Percentiles rank a stretch among this genome's conserved stretches.
Evolutionary conservation across 2,797 vertebrate genomes (phyloP).

Genomic region (Sphenodon punctatus): DNA sequence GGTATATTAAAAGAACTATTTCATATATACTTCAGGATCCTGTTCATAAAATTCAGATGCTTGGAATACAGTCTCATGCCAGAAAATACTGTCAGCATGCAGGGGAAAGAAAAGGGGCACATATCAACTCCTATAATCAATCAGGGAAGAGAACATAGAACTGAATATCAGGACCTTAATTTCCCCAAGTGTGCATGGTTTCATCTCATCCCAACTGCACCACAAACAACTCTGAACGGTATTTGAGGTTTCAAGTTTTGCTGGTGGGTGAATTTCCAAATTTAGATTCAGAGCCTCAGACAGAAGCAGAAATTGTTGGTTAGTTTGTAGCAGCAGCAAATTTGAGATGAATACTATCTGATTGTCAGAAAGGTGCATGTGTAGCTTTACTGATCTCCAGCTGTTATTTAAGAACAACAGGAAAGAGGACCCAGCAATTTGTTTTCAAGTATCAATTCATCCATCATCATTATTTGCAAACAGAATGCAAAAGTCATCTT

Average conservation of each 20-base stretch:
- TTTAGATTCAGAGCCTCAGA: too few relatives aligned
- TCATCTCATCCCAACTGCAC: not conserved
- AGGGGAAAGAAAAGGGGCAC: not conserved
- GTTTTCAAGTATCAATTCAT: not conserved
- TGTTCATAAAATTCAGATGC: slow-evolving; percentile 63
- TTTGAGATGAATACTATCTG: not conserved
- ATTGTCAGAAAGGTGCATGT: not conserved
- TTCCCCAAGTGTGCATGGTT: not conserved
- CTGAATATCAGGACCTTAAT: not conserved
- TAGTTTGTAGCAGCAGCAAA: not conserved
- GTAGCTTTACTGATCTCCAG: not conserved
- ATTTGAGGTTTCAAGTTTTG: not conserved
- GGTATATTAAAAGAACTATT: slow-evolving; percentile 63
- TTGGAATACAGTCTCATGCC: slow-evolving; percentile 18
- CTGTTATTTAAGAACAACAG: not conserved
- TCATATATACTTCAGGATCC: slow-evolving; percentile 50
- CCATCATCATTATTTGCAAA: too few relatives aligned
- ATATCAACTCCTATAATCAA: slow-evolving; percentile 22
- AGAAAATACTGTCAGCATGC: slow-evolving; percentile 41
- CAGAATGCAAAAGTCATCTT: too few relatives aligned
- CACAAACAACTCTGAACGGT: not conserved
- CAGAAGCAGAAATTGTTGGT: not conserved
- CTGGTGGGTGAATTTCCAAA: not conserved
- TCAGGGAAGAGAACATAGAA: not conserved
- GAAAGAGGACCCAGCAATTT: not conserved